Evolutionary conservation across 2,797 vertebrate species (phyloP).

Genomic region (Pangasius larnaudii): DNA sequence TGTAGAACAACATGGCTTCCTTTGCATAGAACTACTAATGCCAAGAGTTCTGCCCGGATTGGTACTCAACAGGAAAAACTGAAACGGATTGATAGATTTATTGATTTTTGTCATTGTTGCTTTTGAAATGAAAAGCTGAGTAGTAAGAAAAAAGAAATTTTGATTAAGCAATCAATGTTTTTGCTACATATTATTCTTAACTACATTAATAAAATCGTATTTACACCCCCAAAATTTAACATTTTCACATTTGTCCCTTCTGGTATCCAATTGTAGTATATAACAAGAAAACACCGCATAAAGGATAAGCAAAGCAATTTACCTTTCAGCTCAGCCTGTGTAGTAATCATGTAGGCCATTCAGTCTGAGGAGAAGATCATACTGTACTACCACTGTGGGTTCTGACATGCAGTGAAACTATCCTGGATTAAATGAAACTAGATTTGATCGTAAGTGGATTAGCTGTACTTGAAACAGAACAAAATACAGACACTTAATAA

Average conservation of each 20-base stretch:
- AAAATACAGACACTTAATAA: conserved; percentile 68
- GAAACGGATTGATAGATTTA: conserved; percentile 54
- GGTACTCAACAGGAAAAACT: conserved; percentile 36
- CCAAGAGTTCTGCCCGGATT: conserved; percentile 1
- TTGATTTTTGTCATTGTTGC: conserved; percentile 49
- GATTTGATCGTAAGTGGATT: conserved; percentile 80
- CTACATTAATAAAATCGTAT: background rate
- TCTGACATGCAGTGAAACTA: conserved; percentile 54
- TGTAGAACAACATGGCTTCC: conserved; percentile 75
- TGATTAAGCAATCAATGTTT: background rate
- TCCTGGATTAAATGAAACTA: conserved; percentile 58
- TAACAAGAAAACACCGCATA: background rate
- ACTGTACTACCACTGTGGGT: conserved; percentile 40
- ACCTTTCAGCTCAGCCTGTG: background rate
- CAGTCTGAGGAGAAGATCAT: conserved; percentile 40
- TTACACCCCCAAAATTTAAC: background rate
- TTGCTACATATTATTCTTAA: background rate
- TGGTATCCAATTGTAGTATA: background rate
- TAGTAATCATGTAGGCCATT: background rate
- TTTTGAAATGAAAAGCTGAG: conserved; percentile 11
- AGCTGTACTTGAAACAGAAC: conserved; percentile 74
- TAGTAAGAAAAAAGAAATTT: background rate
- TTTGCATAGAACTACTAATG: conserved; percentile 60
- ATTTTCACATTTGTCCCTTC: background rate
- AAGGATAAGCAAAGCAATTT: background rate